Evolutionary conservation across 2,888 invertebrate species (phyloP).

Genomic region (Lymantria dispar): DNA sequence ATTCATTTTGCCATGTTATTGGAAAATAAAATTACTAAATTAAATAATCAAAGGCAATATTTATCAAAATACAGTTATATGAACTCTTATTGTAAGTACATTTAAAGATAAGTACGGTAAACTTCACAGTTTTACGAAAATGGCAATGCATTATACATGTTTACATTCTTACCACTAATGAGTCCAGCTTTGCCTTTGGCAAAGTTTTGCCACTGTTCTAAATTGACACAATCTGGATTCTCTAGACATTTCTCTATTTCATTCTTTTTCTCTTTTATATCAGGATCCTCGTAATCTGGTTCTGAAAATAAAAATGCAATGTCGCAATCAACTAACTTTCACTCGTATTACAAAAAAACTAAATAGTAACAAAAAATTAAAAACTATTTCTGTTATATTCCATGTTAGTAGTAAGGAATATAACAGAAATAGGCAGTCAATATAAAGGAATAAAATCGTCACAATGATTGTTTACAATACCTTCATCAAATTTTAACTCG

Average conservation of each 20-base stretch:
- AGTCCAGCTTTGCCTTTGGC: slow-evolving; percentile 86
- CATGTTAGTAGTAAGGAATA: slow-evolving; percentile 3
- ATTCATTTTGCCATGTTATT: no score
- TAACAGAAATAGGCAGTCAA: slow-evolving; percentile 11
- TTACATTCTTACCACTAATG: slow-evolving; percentile 80
- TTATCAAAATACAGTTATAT: no score
- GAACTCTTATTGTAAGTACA: no score
- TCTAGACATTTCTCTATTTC: slow-evolving; percentile 82
- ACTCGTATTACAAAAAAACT: slow-evolving; percentile 11
- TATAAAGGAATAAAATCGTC: slow-evolving; percentile 35
- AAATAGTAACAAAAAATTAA: not conserved
- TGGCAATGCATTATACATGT: not conserved
- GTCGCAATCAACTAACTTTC: slow-evolving; percentile 37
- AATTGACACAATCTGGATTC: slow-evolving; percentile 62
- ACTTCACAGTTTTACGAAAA: no score
- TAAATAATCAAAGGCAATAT: no score
- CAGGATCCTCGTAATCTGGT: slow-evolving; percentile 83
- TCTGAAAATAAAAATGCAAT: slow-evolving; percentile 50
- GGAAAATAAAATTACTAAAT: no score
- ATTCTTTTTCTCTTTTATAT: slow-evolving; percentile 83
- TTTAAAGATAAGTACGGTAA: no score
- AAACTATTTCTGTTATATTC: not conserved
- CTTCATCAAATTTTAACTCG: slow-evolving; percentile 87
- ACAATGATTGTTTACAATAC: slow-evolving; percentile 75
- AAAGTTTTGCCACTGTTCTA: slow-evolving; percentile 83